A percentile compares a stretch with the other conserved stretches of the same genome.
phyloP scores from a whole-genome alignment of 2,888 invertebrate genomes.

The Mactromeris polynyma region DNA sequence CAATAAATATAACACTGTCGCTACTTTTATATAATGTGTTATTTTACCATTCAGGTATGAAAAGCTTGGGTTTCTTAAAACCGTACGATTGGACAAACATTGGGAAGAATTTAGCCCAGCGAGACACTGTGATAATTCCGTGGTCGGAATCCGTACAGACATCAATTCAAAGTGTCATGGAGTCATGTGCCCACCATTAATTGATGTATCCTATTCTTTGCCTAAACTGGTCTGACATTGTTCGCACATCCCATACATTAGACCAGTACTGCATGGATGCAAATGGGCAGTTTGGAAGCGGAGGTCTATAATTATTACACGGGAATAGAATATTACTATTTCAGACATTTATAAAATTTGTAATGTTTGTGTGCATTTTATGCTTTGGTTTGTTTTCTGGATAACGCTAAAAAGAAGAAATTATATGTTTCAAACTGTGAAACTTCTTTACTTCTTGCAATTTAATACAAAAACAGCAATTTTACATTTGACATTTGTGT shows the following conservation, averaged over 20 bases:
- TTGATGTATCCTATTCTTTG: not conserved
- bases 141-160: conserved; percentile 57
- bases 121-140: conserved; percentile 49
- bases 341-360: too few species aligned
- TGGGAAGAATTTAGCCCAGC: conserved; percentile 52
- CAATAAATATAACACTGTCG: too few species aligned
- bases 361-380: not conserved
- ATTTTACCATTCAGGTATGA: conserved; percentile 38
- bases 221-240: not conserved
- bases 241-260: not conserved
- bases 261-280: too few species aligned
- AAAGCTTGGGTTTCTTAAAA: conserved; percentile 48
- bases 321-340: not conserved
- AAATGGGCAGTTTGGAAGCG: not conserved
- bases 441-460: too few species aligned
- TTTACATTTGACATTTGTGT: too few species aligned
- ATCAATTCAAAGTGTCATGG: conserved; percentile 40
- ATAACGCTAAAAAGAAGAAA: too few species aligned
- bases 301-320: not conserved
- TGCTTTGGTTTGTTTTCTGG: too few species aligned
- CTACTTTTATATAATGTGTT: not conserved
- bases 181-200: not conserved
- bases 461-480: too few species aligned
- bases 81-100: conserved; percentile 55
- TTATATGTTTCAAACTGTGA: too few species aligned